Evolutionary conservation across 1,140 invertebrate species (phyloP), one percentile per base, ranked within the genome.

Genomic region (Nasonia vitripennis): DNA sequence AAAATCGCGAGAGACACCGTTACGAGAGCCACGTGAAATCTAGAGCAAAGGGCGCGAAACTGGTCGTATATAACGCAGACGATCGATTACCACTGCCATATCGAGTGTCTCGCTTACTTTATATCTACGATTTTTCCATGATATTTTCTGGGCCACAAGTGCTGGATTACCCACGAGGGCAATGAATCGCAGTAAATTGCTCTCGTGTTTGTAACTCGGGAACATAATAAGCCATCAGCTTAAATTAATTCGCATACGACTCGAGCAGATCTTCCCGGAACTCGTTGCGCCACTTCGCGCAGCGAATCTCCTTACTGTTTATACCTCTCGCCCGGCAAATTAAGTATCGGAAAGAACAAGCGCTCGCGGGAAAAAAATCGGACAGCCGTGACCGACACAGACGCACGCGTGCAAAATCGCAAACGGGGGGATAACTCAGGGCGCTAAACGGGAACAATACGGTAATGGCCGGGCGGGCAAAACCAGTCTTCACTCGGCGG

Each of bases 401-500:
- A n/a, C 23, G 23, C n/a, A 20, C 1, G 23, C 45, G 75, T 51
- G 11, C 20, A 37, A 55, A 67, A 67, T 31, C 7, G 9, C 41
- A 45, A 45, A 45, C 37, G 7, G 74, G 12, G 5, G 10, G 12
- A 83, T 3, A 73, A 48, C 55, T 41, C 74, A 55, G 85, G 81
- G 75, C 77, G 51, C 70, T 14, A 31, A 2, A 17, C 37, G 31
- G 20, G 17, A 77, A 74, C 11, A 84, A 78, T 87, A 86, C 88
- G 87, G 85, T 70, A 83, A 83, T 89, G 87, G 48, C 7, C 48
- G 12, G 51, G 27, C 77, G 27, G 55, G 81, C 41, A 17, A 79
- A 88, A 88, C 89, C 88, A 89, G 89, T 88, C 89, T 86, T 79
- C 88, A 86, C 87, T 87, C 87, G 87, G 87, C 86, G 86, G 88